These are phyloP conservation scores for Sipha flava DNA, from an alignment of 1,140 invertebrate genomes.

Conservation along the genomic window DNA sequence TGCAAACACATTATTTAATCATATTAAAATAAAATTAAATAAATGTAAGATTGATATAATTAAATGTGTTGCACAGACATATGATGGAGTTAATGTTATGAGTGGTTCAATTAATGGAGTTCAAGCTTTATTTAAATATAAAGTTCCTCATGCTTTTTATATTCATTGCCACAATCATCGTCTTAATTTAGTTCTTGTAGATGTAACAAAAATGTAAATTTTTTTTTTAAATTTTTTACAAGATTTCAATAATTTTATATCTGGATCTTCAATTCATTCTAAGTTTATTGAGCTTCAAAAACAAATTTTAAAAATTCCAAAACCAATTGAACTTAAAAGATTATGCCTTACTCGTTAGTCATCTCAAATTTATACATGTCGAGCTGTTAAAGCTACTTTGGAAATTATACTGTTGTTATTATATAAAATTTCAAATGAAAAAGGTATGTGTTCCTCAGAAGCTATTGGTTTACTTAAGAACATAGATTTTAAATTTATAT, in stretches of 20 bases:
- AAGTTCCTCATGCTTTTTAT: not conserved
- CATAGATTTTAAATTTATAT: slow-evolving; percentile 12
- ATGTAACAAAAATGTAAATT: not conserved
- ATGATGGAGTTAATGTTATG: not conserved
- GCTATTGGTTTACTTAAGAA: not conserved
- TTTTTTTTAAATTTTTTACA: not conserved
- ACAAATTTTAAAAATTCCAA: not conserved
- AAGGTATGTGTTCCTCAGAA: not conserved
- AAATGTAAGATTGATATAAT: slow-evolving; percentile 7
- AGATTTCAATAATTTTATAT: not conserved
- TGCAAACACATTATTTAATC: not conserved
- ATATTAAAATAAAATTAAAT: not conserved
- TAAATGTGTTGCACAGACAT: not conserved
- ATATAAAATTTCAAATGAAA: not conserved
- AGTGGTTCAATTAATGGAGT: not conserved
- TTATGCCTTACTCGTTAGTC: not conserved
- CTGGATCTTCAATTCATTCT: not conserved
- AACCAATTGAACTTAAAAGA: not conserved
- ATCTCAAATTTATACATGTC: not conserved
- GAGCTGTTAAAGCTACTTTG: not conserved
- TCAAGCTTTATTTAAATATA: not conserved
- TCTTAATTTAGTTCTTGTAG: not conserved
- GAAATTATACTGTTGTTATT: too few relatives aligned
- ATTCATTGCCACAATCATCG: not conserved
- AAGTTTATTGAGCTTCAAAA: slow-evolving; percentile 12